Conservation (phyloP, 2,797 vertebrate genomes). For the Smutsia gigantea region DNA sequence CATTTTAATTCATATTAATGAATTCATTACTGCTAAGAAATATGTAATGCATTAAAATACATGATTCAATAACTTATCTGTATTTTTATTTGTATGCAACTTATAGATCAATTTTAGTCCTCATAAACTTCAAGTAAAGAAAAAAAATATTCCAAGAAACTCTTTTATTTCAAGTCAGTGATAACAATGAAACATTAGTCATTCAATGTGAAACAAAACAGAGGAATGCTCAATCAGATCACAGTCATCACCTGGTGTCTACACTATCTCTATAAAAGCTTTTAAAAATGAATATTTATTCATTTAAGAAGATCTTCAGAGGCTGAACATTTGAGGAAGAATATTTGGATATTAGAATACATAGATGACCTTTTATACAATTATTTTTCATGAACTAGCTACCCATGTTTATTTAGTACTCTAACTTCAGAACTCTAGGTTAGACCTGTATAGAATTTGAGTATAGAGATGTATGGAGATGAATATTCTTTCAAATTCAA, state of each 20-base stretch:
- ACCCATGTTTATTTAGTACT: not conserved
- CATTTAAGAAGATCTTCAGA: not conserved
- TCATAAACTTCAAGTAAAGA: not conserved
- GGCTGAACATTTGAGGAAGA: not conserved
- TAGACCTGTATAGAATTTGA: not conserved
- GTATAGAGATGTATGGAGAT: not conserved
- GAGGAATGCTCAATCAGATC: not conserved
- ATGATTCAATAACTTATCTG: not conserved
- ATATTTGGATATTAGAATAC: not conserved
- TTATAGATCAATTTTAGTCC: conserved; percentile 36
- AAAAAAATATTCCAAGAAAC: not conserved
- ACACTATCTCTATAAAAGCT: not conserved
- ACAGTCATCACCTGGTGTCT: not conserved
- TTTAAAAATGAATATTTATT: not conserved
- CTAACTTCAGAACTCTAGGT: not conserved
- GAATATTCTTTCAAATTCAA: conserved; percentile 9
- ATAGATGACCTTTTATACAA: not conserved
- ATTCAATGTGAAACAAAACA: not conserved
- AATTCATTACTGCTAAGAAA: not conserved
- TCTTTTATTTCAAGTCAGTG: not conserved
- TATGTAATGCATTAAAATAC: not conserved
- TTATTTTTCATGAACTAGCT: not conserved
- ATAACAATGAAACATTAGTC: not conserved
- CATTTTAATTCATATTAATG: not conserved
- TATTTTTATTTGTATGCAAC: not conserved